Evolutionary conservation across 2,113 vertebrate species (phyloP).

Genomic region (Lagopus leucura): DNA sequence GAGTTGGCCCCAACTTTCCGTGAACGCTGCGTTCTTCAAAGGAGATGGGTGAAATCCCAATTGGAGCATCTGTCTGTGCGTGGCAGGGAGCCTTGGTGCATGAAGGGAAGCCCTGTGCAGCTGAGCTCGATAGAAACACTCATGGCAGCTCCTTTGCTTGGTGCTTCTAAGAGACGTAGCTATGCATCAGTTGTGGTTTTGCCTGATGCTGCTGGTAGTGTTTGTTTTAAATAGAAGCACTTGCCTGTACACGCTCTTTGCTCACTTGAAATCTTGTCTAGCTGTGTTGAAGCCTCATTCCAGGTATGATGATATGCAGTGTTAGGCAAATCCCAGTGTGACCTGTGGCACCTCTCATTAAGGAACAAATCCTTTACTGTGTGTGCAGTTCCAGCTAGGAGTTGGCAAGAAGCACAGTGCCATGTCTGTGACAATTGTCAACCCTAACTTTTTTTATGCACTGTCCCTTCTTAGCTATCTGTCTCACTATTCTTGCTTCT

Average conservation of each 20-base stretch:
- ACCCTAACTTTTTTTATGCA: neutral
- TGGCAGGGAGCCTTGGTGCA: conserved; percentile 43
- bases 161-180: conserved; percentile 35
- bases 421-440: neutral
- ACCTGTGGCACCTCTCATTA: neutral
- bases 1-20: neutral
- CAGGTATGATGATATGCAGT: neutral
- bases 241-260: conserved; percentile 53
- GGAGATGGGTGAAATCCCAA: neutral
- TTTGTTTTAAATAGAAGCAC: conserved; percentile 52
- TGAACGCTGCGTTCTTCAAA: neutral
- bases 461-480: neutral
- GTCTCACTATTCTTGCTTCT: neutral
- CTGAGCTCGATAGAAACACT: conserved; percentile 48
- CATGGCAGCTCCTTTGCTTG: conserved; percentile 54
- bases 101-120: conserved; percentile 31
- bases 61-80: neutral
- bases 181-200: conserved; percentile 59
- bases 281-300: neutral
- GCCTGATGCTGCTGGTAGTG: conserved; percentile 54
- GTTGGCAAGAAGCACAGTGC: neutral
- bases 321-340: neutral
- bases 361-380: neutral
- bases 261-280: conserved; percentile 43
- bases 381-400: neutral